Evolutionary conservation across 2,113 vertebrate genomes (phyloP), one percentile per base, ranked within the genome.

Genomic region (Cryptomyrus ogoouensis): DNA sequence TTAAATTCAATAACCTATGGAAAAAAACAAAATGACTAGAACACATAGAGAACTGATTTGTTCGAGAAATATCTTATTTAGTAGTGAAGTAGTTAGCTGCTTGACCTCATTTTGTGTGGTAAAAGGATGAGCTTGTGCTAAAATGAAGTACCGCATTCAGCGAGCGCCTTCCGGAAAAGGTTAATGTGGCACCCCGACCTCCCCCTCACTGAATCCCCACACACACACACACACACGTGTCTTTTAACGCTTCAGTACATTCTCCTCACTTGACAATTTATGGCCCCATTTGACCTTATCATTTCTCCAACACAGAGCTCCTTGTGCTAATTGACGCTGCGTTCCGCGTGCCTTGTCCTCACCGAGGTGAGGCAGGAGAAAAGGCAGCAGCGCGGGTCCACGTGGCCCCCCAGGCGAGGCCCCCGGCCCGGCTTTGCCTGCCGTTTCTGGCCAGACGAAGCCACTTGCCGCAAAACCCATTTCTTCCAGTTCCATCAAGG

Each of bases 291-390:
- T 91, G 88, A 86, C 88, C 88, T 91, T 89, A 86, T 90, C 90
- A 83, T 50, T 47, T 53, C 39, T 88, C 58, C n/a, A 24, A 49
- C 87, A 77, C 80, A 47, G 39, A 31, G 89, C 31, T 90, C 87
- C 80, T 56, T 87, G 49, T 47, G 89, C 58, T 91, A 89, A 90
- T 88, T 90, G 90, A 90, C 70, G 86, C 66, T 87, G 91, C 87
- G 89, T 83, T 47, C 53, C 80, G 87, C n/a, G 19, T 49, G 42
- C 56, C 62, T 27, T 46, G 91, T 90, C 89, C 91, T 83, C 52
- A 10, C 44, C 12, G 46, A 53, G 58, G 50, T 21, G 44, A 27
- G 24, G 62, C 46, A 42, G 24, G 91, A 77, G 77, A 44, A 39
- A 19, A 13, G 62, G 39, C 39, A 15, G 13, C 27, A 9, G 39